These are phyloP conservation scores for Drosophila lacteicornis DNA, from an alignment of 1,140 invertebrate genomes.

Conservation along the genomic window DNA sequence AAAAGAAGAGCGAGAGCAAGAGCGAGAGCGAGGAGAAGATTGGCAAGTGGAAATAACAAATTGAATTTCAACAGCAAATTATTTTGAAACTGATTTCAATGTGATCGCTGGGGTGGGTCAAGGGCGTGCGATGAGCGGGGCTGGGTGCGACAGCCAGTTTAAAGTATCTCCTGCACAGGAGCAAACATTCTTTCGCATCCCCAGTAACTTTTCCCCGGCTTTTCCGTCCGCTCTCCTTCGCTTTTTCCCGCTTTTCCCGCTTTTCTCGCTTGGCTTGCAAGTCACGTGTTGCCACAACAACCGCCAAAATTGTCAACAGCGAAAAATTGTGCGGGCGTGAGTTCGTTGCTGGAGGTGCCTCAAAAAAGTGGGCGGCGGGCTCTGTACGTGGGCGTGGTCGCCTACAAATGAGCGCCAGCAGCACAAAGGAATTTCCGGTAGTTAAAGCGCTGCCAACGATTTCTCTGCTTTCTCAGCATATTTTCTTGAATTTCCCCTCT, in stretches of 20 bases:
- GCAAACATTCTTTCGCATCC: constrained; percentile 61
- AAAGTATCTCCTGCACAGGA: constrained; percentile 50
- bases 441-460: constrained; percentile 73
- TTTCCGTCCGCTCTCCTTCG: neutral
- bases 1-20: constrained; percentile 1
- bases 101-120: constrained; percentile 66
- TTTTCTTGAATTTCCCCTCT: constrained; percentile 29
- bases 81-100: constrained; percentile 84
- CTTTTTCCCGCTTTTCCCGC: constrained; percentile 4
- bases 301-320: constrained; percentile 83
- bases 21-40: constrained; percentile 5
- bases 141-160: constrained; percentile 50
- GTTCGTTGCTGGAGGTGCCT: constrained; percentile 47
- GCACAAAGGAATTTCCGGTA: constrained; percentile 83
- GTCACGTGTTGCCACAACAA: constrained; percentile 83
- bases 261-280: constrained; percentile 71
- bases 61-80: constrained; percentile 80
- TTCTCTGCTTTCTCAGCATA: constrained; percentile 48
- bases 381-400: constrained; percentile 34
- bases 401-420: constrained; percentile 71
- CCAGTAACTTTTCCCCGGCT: constrained; percentile 57
- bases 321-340: constrained; percentile 81
- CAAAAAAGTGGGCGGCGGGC: constrained; percentile 12
- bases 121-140: constrained; percentile 11
- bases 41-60: constrained; percentile 80